Base-by-base conservation (phyloP, 2,797 vertebrate species). In the Malacoraja senta region DNA sequence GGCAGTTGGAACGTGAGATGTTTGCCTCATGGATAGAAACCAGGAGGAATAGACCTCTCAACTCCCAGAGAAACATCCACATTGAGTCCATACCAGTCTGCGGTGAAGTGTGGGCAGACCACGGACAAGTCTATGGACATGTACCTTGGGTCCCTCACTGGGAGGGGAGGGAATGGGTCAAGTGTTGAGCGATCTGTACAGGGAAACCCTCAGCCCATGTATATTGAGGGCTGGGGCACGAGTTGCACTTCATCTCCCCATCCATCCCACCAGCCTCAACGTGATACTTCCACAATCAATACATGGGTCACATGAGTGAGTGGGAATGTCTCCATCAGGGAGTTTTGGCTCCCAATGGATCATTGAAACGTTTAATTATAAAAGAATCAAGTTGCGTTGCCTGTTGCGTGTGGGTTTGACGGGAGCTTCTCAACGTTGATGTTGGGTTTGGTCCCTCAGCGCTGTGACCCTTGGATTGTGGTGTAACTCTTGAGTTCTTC, bases 71-170 rank as follows among this genome's bases (percentile, higher is more conserved):
- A n/a, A 13, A n/a, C 32, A 32, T n/a, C 15, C 32, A 15, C 8
- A 19, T 15, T 65, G 32, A 65, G 0, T 35, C 32, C 10, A 0
- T 32, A 32, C 13, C 9, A 24, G 8, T 10, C 44, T 58, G 21
- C 68, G n/a, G 4, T 9, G 19, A 35, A 68, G 84, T 68, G n/a
- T 88, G n/a, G 84, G 15, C 44, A 21, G 65, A 19, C 0, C 4
- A 17, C 1, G 3, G 1, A 0, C 8, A 15, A 21, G 68, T 65
- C 0, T 6, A 19, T 7, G 4, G 1, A 0, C 8, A 15, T 29
- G 58, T 61, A 84, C 12, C 81, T 15, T 84, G 26, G 1, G 0
- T 63, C 10, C 26, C 12, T 17, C 0, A n/a, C 7, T 12, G 29
- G 1, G 9, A 32, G 84, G 29, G 15, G 61, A 12, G 0, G 19